These are phyloP conservation scores for Atta cephalotes DNA, from an alignment of 1,140 invertebrate genomes.

Conservation along the genomic window DNA sequence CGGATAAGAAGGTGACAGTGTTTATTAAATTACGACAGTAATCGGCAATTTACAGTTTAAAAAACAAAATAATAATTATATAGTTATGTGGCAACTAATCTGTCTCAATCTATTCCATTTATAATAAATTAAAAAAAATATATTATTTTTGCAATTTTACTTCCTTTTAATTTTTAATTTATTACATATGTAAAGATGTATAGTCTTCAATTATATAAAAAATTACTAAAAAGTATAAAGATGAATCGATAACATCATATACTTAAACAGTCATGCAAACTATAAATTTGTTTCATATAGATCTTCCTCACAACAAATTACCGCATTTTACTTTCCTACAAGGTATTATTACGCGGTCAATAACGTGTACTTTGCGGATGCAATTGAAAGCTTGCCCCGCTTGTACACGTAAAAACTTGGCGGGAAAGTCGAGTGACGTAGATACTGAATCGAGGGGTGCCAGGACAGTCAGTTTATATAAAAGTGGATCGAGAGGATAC, in stretches of 20 bases:
- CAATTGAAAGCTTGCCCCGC: conserved; percentile 20
- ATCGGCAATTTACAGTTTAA: neutral
- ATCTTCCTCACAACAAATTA: neutral
- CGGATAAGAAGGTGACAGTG: neutral
- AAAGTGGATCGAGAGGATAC: conserved; percentile 67
- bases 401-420: conserved; percentile 37
- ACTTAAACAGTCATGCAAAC: conserved; percentile 3
- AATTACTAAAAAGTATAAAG: neutral
- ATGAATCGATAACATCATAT: neutral
- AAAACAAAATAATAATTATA: neutral
- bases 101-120: neutral
- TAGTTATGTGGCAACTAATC: neutral
- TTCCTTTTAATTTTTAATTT: neutral
- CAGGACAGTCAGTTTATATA: conserved; percentile 59
- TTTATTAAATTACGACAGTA: neutral
- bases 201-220: neutral
- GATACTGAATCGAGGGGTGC: conserved; percentile 32
- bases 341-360: conserved; percentile 23
- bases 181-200: neutral
- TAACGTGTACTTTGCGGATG: conserved; percentile 28
- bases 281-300: conserved; percentile 4
- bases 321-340: neutral
- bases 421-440: conserved; percentile 23
- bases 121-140: neutral
- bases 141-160: neutral